Percentiles rank a stretch among this genome's conserved stretches.
phyloP scores from a whole-genome alignment of 2,113 vertebrate species.

The Tapirus terrestris region DNA sequence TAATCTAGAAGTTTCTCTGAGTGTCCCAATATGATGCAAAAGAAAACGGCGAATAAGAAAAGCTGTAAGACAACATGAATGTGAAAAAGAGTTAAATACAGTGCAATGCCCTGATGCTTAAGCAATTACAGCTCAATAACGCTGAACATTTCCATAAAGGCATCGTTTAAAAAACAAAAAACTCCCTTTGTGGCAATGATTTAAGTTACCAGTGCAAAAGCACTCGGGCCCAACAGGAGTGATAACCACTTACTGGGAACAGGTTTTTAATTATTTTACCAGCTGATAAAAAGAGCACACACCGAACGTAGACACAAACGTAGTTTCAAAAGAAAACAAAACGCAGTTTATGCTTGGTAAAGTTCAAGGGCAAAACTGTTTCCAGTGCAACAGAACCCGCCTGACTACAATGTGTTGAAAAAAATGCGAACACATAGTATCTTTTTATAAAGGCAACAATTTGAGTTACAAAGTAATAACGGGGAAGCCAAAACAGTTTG shows the following conservation, averaged over 20 bases:
- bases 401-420: not conserved
- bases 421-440: constrained; percentile 72
- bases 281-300: constrained; percentile 36
- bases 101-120: not conserved
- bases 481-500: constrained; percentile 82
- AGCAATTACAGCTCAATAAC: constrained; percentile 52
- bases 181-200: not conserved
- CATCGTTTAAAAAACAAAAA: not conserved
- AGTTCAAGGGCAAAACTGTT: constrained; percentile 79
- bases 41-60: constrained; percentile 31
- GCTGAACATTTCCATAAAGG: constrained; percentile 31
- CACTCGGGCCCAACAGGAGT: not conserved
- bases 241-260: not conserved
- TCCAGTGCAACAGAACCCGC: constrained; percentile 60
- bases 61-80: not conserved
- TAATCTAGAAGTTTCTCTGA: constrained; percentile 55
- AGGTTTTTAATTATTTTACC: constrained; percentile 65
- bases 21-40: constrained; percentile 53
- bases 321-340: constrained; percentile 66
- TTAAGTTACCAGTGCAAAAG: constrained; percentile 26
- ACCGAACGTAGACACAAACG: constrained; percentile 6
- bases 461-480: constrained; percentile 78
- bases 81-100: constrained; percentile 47
- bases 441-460: constrained; percentile 78
- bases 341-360: constrained; percentile 62